A percentile compares a stretch with the other conserved stretches of the same genome.
phyloP scores from a whole-genome alignment of 2,888 invertebrate species.

The Enchytraeus crypticus region DNA sequence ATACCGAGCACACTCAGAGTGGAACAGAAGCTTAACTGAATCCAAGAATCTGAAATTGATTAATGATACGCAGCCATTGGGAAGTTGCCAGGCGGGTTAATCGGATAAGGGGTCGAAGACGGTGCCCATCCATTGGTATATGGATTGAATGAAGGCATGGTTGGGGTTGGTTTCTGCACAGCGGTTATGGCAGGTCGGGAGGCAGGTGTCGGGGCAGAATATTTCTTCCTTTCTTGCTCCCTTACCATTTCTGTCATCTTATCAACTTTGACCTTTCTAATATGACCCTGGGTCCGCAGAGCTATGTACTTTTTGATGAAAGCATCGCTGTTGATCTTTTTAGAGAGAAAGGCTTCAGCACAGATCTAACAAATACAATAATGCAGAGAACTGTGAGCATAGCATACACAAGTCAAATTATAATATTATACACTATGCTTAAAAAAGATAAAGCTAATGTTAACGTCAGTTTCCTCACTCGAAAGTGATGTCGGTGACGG shows the following conservation, averaged over 20 bases:
- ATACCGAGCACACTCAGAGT: too few species aligned
- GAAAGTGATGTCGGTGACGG: too few species aligned
- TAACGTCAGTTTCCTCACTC: too few species aligned
- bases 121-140: conserved; percentile 3
- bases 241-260: conserved; percentile 62
- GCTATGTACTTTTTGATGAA: conserved; percentile 76
- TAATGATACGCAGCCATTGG: neutral
- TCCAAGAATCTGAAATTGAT: too few species aligned
- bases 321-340: conserved; percentile 63
- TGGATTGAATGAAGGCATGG: neutral
- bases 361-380: conserved; percentile 53
- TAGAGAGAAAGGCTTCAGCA: conserved; percentile 70
- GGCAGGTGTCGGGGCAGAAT: neutral
- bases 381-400: neutral
- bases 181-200: neutral
- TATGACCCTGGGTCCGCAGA: conserved; percentile 67
- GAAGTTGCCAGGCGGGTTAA: neutral
- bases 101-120: neutral
- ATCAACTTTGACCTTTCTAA: conserved; percentile 80
- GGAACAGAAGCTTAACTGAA: too few species aligned
- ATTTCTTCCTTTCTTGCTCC: neutral
- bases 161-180: neutral
- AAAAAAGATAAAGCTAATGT: too few species aligned
- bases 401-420: neutral
- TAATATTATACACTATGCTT: neutral